phyloP scores from a whole-genome alignment of 2,113 vertebrate genomes.

The Triplophysa rosa region DNA sequence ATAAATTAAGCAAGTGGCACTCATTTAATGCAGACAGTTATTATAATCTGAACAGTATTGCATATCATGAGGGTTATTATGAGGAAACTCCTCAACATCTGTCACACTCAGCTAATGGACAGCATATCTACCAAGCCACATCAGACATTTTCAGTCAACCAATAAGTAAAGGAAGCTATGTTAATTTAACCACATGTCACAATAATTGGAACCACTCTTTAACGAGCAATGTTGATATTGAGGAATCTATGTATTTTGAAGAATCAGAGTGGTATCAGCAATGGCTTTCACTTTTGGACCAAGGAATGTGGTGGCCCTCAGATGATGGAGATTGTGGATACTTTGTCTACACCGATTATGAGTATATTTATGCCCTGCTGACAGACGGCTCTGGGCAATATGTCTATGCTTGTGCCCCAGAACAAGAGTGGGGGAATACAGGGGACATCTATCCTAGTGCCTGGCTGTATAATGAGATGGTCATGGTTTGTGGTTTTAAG shows the following conservation, averaged over 20 bases:
- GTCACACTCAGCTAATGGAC: conserved; percentile 72
- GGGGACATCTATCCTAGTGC: conserved; percentile 71
- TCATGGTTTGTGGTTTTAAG: conserved; percentile 88
- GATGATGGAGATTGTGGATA: conserved; percentile 92
- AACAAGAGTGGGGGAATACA: conserved; percentile 73
- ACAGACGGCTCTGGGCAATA: conserved; percentile 89
- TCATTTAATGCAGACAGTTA: conserved; percentile 71
- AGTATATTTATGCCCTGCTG: conserved; percentile 90
- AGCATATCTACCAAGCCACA: conserved; percentile 64
- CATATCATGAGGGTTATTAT: conserved; percentile 80
- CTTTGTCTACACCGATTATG: conserved; percentile 90
- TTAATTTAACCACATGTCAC: conserved; percentile 58
- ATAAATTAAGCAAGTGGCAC: conserved; percentile 62
- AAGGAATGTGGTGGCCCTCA: conserved; percentile 93
- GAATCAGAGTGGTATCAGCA: conserved; percentile 86
- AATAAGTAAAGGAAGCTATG: conserved; percentile 65
- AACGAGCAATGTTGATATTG: conserved; percentile 68
- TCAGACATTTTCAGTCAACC: conserved; percentile 64
- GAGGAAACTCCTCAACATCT: conserved; percentile 77
- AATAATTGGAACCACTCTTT: conserved; percentile 75
- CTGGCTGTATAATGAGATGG: conserved; percentile 76
- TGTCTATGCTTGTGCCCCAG: conserved; percentile 86
- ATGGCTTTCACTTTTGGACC: conserved; percentile 87
- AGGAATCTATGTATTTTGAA: conserved; percentile 76
- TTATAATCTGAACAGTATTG: conserved; percentile 75